These are phyloP conservation scores for Artibeus lituratus DNA, from an alignment of 2,797 vertebrate species.

Conservation along the genomic window DNA sequence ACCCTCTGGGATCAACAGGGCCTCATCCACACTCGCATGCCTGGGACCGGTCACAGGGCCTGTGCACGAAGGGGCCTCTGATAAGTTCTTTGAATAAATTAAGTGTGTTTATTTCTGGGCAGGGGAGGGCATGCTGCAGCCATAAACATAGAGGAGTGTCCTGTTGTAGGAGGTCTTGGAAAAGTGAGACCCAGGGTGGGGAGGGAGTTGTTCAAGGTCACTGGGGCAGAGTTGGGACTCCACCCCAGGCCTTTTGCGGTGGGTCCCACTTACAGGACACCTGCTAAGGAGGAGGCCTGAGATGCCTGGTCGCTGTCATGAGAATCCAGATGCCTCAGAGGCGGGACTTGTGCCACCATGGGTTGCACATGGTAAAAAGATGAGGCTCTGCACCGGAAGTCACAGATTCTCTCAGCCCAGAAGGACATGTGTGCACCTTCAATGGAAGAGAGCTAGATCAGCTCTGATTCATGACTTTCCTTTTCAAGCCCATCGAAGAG, in stretches of 20 bases:
- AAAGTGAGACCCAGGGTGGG: background rate
- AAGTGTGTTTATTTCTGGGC: background rate
- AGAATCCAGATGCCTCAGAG: background rate
- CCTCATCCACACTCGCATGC: background rate
- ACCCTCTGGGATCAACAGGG: background rate
- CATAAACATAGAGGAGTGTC: background rate
- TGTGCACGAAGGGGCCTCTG: rapidly evolving
- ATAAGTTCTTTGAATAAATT: background rate
- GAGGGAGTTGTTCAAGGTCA: background rate
- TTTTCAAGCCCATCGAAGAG: background rate
- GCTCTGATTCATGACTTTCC: background rate
- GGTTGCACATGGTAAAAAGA: background rate
- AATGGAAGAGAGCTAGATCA: background rate
- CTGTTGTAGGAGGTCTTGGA: background rate
- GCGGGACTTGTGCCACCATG: background rate
- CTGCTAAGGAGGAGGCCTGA: background rate
- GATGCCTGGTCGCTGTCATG: background rate
- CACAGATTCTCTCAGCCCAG: background rate
- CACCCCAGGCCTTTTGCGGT: background rate
- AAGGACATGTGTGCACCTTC: rapidly evolving
- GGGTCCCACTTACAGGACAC: background rate
- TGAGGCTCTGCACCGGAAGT: background rate
- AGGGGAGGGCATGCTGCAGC: background rate
- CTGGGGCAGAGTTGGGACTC: background rate
- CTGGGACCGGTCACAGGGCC: background rate